These are phyloP conservation scores for Morinoia aosen DNA, from an alignment of 2,888 invertebrate genomes.

Conservation along the genomic window DNA sequence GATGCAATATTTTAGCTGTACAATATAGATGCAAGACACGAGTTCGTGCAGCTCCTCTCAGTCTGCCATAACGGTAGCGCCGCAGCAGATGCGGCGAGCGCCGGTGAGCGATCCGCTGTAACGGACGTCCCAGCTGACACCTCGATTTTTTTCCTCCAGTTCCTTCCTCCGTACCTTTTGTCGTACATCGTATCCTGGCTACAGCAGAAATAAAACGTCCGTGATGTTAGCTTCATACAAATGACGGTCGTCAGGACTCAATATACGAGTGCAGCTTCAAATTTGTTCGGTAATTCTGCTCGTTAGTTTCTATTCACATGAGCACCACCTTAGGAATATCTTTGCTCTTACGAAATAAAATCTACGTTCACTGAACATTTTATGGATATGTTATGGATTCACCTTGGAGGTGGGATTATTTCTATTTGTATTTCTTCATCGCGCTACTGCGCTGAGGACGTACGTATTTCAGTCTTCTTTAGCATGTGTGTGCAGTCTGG, in stretches of 20 bases:
- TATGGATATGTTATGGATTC: too few species aligned
- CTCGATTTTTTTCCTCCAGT: not conserved
- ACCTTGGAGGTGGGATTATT: too few species aligned
- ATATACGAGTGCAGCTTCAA: not conserved
- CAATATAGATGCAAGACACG: not conserved
- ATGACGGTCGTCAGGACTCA: not conserved
- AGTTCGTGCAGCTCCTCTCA: not conserved
- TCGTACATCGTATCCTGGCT: not conserved
- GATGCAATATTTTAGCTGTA: not conserved
- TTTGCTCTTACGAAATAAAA: too few species aligned
- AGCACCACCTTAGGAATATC: too few species aligned
- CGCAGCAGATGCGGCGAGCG: not conserved
- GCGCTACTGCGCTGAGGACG: too few species aligned
- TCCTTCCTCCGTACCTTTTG: not conserved
- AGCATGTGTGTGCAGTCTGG: too few species aligned
- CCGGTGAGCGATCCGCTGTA: not conserved
- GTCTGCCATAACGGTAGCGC: not conserved
- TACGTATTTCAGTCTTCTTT: too few species aligned
- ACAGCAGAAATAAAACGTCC: not conserved
- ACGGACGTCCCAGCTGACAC: conserved; percentile 3
- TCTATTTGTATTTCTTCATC: too few species aligned
- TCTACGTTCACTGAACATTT: too few species aligned
- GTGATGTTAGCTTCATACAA: not conserved
- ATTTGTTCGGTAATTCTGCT: too few species aligned
- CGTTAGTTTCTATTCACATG: too few species aligned